A percentile compares a stretch with the other conserved stretches of the same genome.
phyloP scores from a whole-genome alignment of 2,797 vertebrate species.

The Anabacerthia variegaticeps region DNA sequence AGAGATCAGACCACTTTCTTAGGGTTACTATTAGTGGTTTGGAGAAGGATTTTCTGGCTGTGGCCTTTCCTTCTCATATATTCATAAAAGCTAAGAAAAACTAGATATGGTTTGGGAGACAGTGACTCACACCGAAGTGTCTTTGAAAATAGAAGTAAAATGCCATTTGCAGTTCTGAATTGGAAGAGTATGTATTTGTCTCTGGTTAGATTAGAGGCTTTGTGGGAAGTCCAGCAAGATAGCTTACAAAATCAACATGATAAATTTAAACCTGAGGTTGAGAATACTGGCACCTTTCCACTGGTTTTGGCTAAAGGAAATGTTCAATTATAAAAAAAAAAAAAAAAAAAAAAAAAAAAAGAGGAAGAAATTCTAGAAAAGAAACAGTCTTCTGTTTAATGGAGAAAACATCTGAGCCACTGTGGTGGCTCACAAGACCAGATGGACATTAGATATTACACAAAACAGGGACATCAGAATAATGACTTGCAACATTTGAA shows the following conservation, averaged over 20 bases:
- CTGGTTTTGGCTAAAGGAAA: slow-evolving; percentile 38
- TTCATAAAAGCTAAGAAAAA: slow-evolving; percentile 57
- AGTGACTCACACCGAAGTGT: neutral
- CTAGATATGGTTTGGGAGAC: slow-evolving; percentile 43
- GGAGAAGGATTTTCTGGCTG: slow-evolving; percentile 21
- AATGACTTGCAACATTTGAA: neutral
- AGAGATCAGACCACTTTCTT: slow-evolving; percentile 19
- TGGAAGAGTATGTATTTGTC: slow-evolving; percentile 11
- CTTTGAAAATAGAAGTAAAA: slow-evolving; percentile 61
- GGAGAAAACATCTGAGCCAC: neutral
- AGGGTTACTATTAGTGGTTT: slow-evolving; percentile 51
- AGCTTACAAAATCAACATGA: slow-evolving; percentile 45
- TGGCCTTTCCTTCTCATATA: neutral
- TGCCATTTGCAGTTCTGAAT: slow-evolving; percentile 38
- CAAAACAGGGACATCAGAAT: neutral
- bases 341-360: neutral
- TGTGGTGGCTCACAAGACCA: neutral
- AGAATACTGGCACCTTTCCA: slow-evolving; percentile 15
- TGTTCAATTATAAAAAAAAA: neutral
- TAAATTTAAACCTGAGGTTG: slow-evolving; percentile 60
- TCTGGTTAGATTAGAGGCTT: slow-evolving; percentile 45
- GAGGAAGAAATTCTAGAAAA: neutral
- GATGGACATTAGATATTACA: neutral
- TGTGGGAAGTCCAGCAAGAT: slow-evolving; percentile 29
- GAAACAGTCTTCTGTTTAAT: neutral